These are phyloP conservation scores for Epizoanthus fatuus DNA, from an alignment of 92 coral and sea anemone genomes.

Conservation along the genomic window DNA sequence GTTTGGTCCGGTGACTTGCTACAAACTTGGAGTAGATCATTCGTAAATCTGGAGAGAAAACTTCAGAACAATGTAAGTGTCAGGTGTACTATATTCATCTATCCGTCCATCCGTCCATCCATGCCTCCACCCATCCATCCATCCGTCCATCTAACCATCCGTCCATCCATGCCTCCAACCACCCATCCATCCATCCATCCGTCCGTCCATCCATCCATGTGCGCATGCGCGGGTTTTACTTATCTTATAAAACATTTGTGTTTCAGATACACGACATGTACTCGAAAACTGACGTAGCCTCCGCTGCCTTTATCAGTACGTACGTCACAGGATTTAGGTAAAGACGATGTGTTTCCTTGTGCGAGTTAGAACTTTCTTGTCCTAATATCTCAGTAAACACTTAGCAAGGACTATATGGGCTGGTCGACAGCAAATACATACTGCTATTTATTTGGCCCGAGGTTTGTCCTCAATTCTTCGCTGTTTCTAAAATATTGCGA, in stretches of 20 bases:
- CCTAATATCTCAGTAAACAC: too few relatives aligned
- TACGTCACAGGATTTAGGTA: constrained; percentile 44
- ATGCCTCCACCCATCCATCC: too few relatives aligned
- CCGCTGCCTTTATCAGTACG: constrained; percentile 27
- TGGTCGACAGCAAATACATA: too few relatives aligned
- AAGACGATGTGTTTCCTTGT: background rate
- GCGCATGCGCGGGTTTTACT: background rate
- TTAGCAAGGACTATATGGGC: too few relatives aligned
- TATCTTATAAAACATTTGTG: background rate
- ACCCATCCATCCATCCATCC: background rate
- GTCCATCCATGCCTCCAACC: background rate
- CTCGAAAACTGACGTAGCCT: background rate
- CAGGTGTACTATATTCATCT: too few relatives aligned
- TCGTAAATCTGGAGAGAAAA: background rate
- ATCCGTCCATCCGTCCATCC: too few relatives aligned
- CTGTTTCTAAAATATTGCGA: too few relatives aligned
- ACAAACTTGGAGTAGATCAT: background rate
- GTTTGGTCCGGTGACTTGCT: constrained; percentile 2
- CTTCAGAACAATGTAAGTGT: constrained; percentile 18
- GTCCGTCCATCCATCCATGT: background rate
- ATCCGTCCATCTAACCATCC: too few relatives aligned
- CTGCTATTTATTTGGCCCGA: too few relatives aligned
- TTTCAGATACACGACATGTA: constrained; percentile 16
- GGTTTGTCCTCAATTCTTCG: too few relatives aligned
- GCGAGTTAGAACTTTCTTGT: too few relatives aligned